A percentile compares a stretch with the other conserved stretches of the same genome.
These are phyloP conservation scores for Rhingia rostrata DNA, from an alignment of 2,888 invertebrate species.

Conservation along the genomic window DNA sequence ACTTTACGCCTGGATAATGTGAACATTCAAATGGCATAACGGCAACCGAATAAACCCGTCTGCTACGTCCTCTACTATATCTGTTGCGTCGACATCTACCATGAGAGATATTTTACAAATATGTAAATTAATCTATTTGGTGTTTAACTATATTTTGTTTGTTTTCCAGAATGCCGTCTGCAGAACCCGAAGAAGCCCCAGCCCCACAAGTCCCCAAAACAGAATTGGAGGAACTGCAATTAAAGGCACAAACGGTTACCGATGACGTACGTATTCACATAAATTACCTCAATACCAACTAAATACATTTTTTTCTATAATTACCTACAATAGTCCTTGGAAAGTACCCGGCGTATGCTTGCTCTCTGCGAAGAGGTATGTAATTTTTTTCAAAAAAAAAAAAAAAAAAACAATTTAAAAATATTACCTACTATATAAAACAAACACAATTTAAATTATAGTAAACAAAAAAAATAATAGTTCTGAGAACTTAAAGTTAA, in stretches of 20 bases:
- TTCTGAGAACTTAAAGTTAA: slow-evolving; percentile 52
- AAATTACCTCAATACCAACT: not conserved
- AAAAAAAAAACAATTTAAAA: slow-evolving; percentile 40
- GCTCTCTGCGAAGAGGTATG: slow-evolving; percentile 91
- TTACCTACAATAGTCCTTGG: slow-evolving; percentile 87
- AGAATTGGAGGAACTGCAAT: slow-evolving; percentile 94
- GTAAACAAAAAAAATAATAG: slow-evolving; percentile 30
- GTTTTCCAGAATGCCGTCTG: slow-evolving; percentile 86
- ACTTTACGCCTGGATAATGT: too few species aligned
- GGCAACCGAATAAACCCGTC: too few species aligned
- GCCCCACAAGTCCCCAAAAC: slow-evolving; percentile 88
- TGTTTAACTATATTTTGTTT: not conserved
- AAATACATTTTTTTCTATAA: not conserved
- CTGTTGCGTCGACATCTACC: too few species aligned
- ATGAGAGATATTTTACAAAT: too few species aligned
- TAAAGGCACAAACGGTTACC: slow-evolving; percentile 92
- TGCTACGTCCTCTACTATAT: too few species aligned
- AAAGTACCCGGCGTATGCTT: slow-evolving; percentile 96
- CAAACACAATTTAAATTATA: slow-evolving; percentile 35
- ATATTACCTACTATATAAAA: slow-evolving; percentile 32
- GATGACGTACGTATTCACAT: slow-evolving; percentile 89
- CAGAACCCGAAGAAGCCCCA: slow-evolving; percentile 84
- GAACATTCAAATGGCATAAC: too few species aligned
- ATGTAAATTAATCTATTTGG: too few species aligned
- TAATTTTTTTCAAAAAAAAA: slow-evolving; percentile 42